phyloP scores from a whole-genome alignment of 2,113 vertebrate species.

The Hyaena hyaena region DNA sequence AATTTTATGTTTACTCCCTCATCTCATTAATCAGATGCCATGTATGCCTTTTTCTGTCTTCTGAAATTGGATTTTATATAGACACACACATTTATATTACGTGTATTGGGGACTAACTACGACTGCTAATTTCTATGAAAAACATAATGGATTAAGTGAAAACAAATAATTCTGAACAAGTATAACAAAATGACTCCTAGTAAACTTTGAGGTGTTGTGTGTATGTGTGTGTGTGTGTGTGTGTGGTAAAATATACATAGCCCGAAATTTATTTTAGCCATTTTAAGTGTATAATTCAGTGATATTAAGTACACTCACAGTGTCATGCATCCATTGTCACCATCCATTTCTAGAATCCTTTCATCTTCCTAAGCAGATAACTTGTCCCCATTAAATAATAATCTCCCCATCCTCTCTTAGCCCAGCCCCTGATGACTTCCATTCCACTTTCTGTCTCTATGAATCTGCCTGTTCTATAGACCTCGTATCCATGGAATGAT shows the following conservation, averaged over 20 bases:
- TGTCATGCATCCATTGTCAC: background rate
- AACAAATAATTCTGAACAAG: slow-evolving; percentile 12
- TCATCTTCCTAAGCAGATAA: background rate
- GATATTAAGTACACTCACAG: background rate
- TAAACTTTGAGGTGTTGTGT: background rate
- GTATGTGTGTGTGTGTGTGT: no score
- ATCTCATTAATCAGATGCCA: slow-evolving; percentile 47
- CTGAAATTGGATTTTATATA: slow-evolving; percentile 1
- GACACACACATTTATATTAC: background rate
- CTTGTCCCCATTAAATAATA: background rate
- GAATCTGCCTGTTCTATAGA: background rate
- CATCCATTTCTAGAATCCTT: background rate
- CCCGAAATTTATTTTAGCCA: background rate
- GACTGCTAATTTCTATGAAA: background rate
- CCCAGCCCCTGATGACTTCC: background rate
- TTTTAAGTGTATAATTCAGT: background rate
- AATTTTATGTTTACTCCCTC: slow-evolving; percentile 60
- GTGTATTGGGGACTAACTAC: background rate
- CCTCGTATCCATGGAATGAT: background rate
- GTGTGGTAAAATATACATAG: background rate
- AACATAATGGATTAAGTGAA: background rate
- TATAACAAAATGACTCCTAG: background rate
- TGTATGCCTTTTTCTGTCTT: background rate
- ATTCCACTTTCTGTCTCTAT: background rate
- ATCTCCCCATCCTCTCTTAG: background rate